Evolutionary conservation across 2,888 invertebrate species (phyloP), one percentile per base, ranked within the genome.

Genomic region (Escarpia spicata): DNA sequence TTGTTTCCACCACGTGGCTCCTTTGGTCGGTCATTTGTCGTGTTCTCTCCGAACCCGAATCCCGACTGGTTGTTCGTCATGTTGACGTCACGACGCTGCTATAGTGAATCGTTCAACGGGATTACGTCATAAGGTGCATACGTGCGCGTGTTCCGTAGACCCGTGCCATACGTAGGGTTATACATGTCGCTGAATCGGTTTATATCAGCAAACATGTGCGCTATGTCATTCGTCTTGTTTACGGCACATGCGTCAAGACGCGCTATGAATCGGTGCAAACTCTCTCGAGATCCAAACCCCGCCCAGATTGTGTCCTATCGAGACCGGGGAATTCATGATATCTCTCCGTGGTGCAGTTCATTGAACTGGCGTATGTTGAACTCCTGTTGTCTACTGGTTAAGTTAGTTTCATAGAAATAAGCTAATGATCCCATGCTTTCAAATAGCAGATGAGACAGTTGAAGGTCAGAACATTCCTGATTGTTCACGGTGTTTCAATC

Each of bases 11-110:
- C 75, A 75, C n/a, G n/a, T 26, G 26, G 26, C 75, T 19, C 26
- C n/a, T 26, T 19, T 26, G 75, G 6, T 19, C 75, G 75, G 75
- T 26, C 75, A 75, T 75, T 75, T 75, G 75, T 52, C 52, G 52
- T 26, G 19, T 6, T 75, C 75, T 26, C 19, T 75, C 75, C 75
- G 75, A 19, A 75, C 75, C 4, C 19, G 75, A 19, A 75, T 75
- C 75, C 26, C 75, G 75, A 75, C 26, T 75, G 75, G 75, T 75
- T 75, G 75, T 26, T 75, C 19, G 26, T 26, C 75, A n/a, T 26
- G 75, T 75, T 75, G 75, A 75, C 75, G 75, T 75, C 75, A 75
- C 75, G 19, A 26, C 75, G 75, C 75, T 75, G 75, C 75, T 75
- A 26, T 19, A 26, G 19, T 26, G 75, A 3, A 6, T 75, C 75